phyloP scores from a whole-genome alignment of 2,888 invertebrate species.

The Hirudinaria manillensis region DNA sequence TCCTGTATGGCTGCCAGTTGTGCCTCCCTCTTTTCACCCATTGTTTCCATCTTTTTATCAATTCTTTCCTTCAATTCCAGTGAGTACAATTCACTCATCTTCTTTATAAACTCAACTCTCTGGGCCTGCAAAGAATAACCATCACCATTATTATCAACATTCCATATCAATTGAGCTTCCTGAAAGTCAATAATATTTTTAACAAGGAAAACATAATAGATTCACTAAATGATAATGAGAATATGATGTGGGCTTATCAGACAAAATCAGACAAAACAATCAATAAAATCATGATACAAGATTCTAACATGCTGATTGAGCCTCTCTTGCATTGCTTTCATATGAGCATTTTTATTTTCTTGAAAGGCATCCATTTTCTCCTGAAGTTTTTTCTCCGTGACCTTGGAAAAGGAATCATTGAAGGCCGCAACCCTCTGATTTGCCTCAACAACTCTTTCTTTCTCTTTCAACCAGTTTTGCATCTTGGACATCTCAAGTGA shows the following conservation, averaged over 20 bases:
- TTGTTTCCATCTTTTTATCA: conserved; percentile 64
- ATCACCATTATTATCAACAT: not conserved
- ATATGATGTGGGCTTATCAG: not conserved
- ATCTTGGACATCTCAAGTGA: conserved; percentile 47
- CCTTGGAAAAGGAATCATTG: conserved; percentile 53
- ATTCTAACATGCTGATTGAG: conserved; percentile 51
- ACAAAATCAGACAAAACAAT: not conserved
- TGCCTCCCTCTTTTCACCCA: conserved; percentile 79
- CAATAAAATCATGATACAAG: not conserved
- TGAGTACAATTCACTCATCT: conserved; percentile 72
- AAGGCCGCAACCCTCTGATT: conserved; percentile 33
- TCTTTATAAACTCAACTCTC: conserved; percentile 49
- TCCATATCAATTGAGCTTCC: not conserved
- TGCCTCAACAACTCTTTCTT: conserved; percentile 47
- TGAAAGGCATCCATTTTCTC: conserved; percentile 63
- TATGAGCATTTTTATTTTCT: conserved; percentile 85
- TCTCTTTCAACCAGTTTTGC: conserved; percentile 47
- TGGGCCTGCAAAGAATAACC: conserved; percentile 42
- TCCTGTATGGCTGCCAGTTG: conserved; percentile 84
- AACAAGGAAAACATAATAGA: no score
- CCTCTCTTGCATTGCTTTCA: conserved; percentile 73
- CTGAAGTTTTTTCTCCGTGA: conserved; percentile 80
- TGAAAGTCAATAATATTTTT: no score
- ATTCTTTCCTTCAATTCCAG: conserved; percentile 59
- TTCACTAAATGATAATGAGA: no score